A percentile compares a stretch with the other conserved stretches of the same genome.
Evolutionary conservation across 2,888 invertebrate species (phyloP).

Genomic region (Tipula unca): DNA sequence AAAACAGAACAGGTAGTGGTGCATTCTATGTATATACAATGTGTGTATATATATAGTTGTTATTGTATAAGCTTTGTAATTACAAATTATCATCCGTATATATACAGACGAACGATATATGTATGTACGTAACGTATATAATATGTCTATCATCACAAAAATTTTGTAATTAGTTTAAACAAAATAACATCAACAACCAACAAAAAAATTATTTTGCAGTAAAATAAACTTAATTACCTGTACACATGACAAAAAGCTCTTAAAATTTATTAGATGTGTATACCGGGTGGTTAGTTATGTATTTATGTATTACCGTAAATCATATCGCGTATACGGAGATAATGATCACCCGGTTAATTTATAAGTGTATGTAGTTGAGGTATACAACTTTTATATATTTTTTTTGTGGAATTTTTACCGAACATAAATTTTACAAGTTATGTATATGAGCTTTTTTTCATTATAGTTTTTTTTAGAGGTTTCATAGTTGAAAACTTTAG

Average conservation of each 20-base stretch:
- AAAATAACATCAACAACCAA: not conserved
- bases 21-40: not conserved
- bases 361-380: not conserved
- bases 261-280: not conserved
- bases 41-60: too few species aligned
- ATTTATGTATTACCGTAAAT: not conserved
- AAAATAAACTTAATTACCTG: not conserved
- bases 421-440: not conserved
- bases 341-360: not conserved
- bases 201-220: not conserved
- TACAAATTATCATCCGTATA: not conserved
- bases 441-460: not conserved
- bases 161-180: not conserved
- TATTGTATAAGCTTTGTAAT: not conserved
- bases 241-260: not conserved
- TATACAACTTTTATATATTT: not conserved
- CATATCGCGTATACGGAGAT: not conserved
- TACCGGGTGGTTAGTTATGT: not conserved
- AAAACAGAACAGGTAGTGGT: too few species aligned
- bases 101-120: not conserved
- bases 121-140: not conserved
- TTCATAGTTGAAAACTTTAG: not conserved
- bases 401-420: not conserved
- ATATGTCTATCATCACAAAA: constrained; percentile 1
- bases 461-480: not conserved